A percentile compares a stretch with the other conserved stretches of the same genome.
phyloP scores from a whole-genome alignment of 1,140 invertebrate species.

The Sipha flava region DNA sequence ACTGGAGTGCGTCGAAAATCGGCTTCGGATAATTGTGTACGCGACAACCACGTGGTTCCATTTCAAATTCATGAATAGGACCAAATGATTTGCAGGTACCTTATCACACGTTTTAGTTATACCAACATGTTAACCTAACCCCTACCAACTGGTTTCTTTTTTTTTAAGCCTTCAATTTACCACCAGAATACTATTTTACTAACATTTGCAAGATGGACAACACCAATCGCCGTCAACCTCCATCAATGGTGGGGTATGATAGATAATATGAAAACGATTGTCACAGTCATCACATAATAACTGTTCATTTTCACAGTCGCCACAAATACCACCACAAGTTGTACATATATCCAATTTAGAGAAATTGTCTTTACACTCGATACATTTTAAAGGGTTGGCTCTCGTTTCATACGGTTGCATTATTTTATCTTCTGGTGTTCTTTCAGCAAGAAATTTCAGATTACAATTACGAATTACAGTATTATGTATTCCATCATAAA shows the following conservation, averaged over 20 bases:
- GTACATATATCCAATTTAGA: conserved; percentile 60
- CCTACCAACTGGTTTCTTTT: conserved; percentile 57
- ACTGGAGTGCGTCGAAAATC: conserved; percentile 75
- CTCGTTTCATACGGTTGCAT: conserved; percentile 39
- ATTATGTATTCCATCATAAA: conserved; percentile 41
- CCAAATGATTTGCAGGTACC: conserved; percentile 69
- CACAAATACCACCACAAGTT: conserved; percentile 62
- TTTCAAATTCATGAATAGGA: conserved; percentile 73
- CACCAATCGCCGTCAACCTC: conserved; percentile 59
- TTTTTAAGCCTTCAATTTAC: conserved; percentile 57
- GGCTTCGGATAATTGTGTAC: conserved; percentile 73
- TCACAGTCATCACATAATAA: conserved; percentile 71
- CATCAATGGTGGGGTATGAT: conserved; percentile 55
- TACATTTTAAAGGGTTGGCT: conserved; percentile 51
- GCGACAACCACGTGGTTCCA: conserved; percentile 71
- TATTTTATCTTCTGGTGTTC: conserved; percentile 41
- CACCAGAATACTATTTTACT: conserved; percentile 47
- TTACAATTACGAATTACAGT: conserved; percentile 46
- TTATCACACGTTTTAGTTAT: conserved; percentile 57
- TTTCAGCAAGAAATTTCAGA: conserved; percentile 45
- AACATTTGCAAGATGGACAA: no score
- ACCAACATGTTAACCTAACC: conserved; percentile 79
- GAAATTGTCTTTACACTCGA: conserved; percentile 59
- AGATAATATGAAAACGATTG: conserved; percentile 57
- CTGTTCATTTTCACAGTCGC: conserved; percentile 59